Conservation (phyloP, 2,797 vertebrate species). For the Hylomyscus alleni region DNA sequence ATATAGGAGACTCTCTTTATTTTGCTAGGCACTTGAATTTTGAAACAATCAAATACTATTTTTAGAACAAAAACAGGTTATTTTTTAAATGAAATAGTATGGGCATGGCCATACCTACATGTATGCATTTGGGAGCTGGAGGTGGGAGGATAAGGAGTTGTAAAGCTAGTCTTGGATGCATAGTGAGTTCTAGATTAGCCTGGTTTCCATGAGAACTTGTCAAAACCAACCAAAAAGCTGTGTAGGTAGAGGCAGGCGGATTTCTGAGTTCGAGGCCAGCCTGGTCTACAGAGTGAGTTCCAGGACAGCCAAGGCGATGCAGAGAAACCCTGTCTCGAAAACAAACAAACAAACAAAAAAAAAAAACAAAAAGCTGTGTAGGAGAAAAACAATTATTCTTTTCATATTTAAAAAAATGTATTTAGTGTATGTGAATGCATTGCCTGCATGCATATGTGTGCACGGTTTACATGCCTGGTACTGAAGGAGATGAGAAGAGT, state of each 20-base stretch:
- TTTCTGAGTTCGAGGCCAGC: too few species aligned
- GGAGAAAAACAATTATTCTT: neutral
- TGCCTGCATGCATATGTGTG: neutral
- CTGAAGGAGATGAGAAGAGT: neutral
- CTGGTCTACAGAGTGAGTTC: too few species aligned
- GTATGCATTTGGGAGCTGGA: neutral
- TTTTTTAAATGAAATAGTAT: neutral
- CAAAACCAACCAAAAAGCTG: neutral
- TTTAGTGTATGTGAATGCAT: neutral
- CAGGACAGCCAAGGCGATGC: too few species aligned
- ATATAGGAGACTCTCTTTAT: constrained; percentile 46
- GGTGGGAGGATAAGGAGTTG: neutral
- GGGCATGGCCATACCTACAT: too few species aligned
- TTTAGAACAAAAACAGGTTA: constrained; percentile 33
- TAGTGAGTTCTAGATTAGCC: neutral
- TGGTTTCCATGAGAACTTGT: neutral
- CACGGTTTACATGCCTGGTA: neutral
- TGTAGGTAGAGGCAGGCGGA: too few species aligned
- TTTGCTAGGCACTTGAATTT: constrained; percentile 5
- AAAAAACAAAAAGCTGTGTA: too few species aligned
- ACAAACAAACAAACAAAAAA: too few species aligned
- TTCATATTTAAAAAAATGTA: neutral
- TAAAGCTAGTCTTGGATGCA: too few species aligned
- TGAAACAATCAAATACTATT: neutral
- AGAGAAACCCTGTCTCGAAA: too few species aligned